Evolutionary conservation across 2,113 vertebrate genomes (phyloP).

Genomic region (Dicerorhinus sumatrensis): DNA sequence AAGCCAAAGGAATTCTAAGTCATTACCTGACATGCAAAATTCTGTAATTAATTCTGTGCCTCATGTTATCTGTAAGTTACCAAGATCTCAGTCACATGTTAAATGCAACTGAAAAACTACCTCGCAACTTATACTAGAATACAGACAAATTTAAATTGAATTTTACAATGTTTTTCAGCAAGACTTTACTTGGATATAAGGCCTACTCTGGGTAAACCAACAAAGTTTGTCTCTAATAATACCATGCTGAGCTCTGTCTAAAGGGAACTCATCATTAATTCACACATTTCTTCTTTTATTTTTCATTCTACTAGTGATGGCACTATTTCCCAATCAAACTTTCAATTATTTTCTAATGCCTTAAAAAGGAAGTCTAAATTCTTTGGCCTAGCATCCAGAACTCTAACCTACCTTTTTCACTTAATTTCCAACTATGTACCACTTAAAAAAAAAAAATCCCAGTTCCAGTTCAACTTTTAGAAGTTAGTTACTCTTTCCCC

Average conservation of each 20-base stretch:
- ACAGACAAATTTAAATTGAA: background rate
- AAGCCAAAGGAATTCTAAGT: background rate
- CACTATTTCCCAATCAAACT: background rate
- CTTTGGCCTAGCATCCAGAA: constrained; percentile 1
- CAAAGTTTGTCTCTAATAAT: background rate
- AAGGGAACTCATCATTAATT: background rate
- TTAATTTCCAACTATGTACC: background rate
- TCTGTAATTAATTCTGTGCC: background rate
- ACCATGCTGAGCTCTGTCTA: background rate
- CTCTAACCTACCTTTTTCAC: background rate
- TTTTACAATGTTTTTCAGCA: background rate
- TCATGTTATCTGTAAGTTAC: background rate
- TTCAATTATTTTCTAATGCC: background rate
- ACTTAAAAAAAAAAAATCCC: background rate
- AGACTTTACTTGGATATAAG: background rate
- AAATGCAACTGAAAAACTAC: background rate
- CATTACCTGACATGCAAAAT: background rate
- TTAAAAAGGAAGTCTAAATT: background rate
- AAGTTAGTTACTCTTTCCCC: background rate
- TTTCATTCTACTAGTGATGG: background rate
- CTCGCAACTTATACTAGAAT: background rate
- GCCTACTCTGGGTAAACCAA: background rate
- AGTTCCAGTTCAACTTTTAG: background rate
- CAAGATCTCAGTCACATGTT: constrained; percentile 1
- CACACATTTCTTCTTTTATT: background rate